A percentile compares a stretch with the other conserved stretches of the same genome.
These are phyloP conservation scores for Lacanobia wlatinum DNA, from an alignment of 2,888 invertebrate genomes.

Conservation along the genomic window DNA sequence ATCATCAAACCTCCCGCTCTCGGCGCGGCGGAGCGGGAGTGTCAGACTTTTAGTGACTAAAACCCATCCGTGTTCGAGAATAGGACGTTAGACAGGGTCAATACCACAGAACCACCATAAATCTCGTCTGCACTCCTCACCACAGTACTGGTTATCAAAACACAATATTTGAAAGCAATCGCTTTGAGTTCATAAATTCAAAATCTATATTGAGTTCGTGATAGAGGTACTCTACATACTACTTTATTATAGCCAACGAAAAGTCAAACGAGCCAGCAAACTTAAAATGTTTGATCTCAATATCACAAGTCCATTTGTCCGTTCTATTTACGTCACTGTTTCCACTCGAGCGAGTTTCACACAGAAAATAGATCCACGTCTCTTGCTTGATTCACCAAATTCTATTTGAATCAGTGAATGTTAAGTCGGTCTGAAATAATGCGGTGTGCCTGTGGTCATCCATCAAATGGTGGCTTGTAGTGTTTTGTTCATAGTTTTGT, in stretches of 20 bases:
- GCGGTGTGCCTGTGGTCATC: slow-evolving; percentile 41
- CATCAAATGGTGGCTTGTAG: slow-evolving; percentile 27
- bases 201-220: no score
- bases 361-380: slow-evolving; percentile 43
- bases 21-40: no score
- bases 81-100: no score
- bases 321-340: slow-evolving; percentile 43
- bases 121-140: no score
- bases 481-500: slow-evolving; percentile 21
- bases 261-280: slow-evolving; percentile 1
- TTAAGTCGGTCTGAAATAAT: slow-evolving; percentile 61
- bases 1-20: no score
- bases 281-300: slow-evolving; percentile 40
- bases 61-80: no score
- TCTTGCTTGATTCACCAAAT: slow-evolving; percentile 57
- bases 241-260: neutral
- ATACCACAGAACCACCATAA: no score
- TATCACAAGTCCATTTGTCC: slow-evolving; percentile 26
- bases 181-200: no score
- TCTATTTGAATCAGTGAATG: slow-evolving; percentile 63
- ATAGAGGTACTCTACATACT: neutral
- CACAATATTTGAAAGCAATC: no score
- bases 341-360: slow-evolving; percentile 38
- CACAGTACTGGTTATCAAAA: no score
- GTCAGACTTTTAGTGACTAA: no score